Evolutionary conservation across 2,797 vertebrate genomes (phyloP).

Genomic region (Myotis vivesi): DNA sequence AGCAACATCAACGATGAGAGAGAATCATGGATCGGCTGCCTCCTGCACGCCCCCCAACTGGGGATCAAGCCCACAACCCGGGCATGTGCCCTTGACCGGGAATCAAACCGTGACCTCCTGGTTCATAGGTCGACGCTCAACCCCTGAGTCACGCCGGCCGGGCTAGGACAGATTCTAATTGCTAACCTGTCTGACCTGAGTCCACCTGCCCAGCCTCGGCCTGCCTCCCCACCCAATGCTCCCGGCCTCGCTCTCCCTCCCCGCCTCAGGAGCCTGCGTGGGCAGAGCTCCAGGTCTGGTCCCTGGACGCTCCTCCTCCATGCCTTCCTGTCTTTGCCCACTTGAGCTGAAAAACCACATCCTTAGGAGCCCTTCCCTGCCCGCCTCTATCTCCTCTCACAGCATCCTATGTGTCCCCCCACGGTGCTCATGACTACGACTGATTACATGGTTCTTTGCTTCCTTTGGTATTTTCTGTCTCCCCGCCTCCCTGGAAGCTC

Average conservation of each 20-base stretch:
- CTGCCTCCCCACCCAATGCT: not conserved
- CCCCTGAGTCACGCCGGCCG: no score
- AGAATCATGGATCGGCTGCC: no score
- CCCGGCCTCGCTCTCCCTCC: not conserved
- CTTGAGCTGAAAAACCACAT: constrained; percentile 44
- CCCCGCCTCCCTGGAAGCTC: not conserved
- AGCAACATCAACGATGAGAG: no score
- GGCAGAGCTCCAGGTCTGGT: not conserved
- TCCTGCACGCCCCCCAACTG: no score
- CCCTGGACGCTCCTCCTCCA: not conserved
- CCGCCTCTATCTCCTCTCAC: not conserved
- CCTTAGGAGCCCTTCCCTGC: not conserved
- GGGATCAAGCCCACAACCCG: no score
- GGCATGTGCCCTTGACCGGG: no score
- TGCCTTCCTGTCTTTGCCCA: not conserved
- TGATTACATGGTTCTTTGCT: not conserved
- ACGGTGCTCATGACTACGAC: not conserved
- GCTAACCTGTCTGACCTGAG: accelerated
- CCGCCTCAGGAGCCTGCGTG: accelerated
- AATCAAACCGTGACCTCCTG: no score
- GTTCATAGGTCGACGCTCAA: no score
- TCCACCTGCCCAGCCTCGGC: not conserved
- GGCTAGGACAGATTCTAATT: not conserved
- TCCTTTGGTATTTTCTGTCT: not conserved
- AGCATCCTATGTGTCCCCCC: not conserved